Percentiles rank a stretch among this genome's conserved stretches.
Evolutionary conservation across 2,797 vertebrate genomes (phyloP).

Genomic region (Nyctibius grandis): DNA sequence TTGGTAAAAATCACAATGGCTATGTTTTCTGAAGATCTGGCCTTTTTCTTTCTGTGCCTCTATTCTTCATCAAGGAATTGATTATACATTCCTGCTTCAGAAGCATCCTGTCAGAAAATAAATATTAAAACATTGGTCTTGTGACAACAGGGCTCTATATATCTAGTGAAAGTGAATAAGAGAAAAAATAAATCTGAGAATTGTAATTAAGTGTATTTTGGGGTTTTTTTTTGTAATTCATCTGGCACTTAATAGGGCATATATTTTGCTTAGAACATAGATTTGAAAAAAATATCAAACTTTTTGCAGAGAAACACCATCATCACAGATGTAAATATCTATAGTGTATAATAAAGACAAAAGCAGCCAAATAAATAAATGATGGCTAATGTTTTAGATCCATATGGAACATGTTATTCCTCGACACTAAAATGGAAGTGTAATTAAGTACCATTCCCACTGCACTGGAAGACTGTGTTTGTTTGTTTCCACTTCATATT

Average conservation of each 20-base stretch:
- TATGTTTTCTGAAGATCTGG: not conserved
- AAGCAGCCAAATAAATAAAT: not conserved
- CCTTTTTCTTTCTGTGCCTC: not conserved
- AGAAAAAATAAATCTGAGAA: not conserved
- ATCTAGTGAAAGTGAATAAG: not conserved
- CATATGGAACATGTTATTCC: not conserved
- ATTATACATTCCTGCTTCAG: not conserved
- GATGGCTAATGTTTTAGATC: not conserved
- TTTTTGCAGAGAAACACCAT: not conserved
- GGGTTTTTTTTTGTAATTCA: not conserved
- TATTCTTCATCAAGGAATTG: not conserved
- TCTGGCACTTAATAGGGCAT: not conserved
- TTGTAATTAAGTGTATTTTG: not conserved
- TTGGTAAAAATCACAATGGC: not conserved
- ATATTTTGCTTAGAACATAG: not conserved
- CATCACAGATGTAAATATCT: not conserved
- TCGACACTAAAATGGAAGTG: not conserved
- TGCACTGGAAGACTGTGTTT: not conserved
- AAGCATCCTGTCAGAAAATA: not conserved
- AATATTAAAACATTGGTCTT: not conserved
- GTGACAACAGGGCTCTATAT: not conserved
- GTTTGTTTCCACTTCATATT: conserved; percentile 38
- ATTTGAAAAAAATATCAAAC: not conserved
- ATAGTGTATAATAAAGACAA: not conserved
- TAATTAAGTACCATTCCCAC: not conserved